Evolutionary conservation across 2,888 invertebrate genomes (phyloP).

Genomic region (Aproaerema taeniolella): DNA sequence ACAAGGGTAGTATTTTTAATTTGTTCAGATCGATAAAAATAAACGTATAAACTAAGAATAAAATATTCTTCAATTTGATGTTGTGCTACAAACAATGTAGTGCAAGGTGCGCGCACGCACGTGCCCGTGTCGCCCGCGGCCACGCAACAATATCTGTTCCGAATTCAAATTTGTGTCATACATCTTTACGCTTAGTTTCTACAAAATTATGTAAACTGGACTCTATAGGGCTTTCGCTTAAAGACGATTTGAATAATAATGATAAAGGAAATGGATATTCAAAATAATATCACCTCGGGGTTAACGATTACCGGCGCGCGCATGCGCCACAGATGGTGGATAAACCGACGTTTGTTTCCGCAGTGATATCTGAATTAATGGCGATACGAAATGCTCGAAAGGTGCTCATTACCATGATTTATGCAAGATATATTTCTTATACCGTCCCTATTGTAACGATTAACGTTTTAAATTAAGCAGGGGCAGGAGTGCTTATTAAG

Average conservation of each 20-base stretch:
- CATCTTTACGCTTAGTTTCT: slow-evolving; percentile 57
- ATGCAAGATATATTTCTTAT: slow-evolving; percentile 70
- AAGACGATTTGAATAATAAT: slow-evolving; percentile 67
- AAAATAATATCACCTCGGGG: slow-evolving; percentile 78
- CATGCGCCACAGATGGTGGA: slow-evolving; percentile 74
- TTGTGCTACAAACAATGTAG: slow-evolving; percentile 14
- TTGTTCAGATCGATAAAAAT: slow-evolving; percentile 1
- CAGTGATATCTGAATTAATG: slow-evolving; percentile 78
- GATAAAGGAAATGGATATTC: slow-evolving; percentile 71
- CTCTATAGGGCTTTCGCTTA: slow-evolving; percentile 51
- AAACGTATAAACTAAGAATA: slow-evolving; percentile 11
- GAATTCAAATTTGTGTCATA: slow-evolving; percentile 74
- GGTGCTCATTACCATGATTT: slow-evolving; percentile 77
- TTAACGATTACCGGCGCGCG: slow-evolving; percentile 76
- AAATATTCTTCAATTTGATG: slow-evolving; percentile 12
- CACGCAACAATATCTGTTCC: slow-evolving; percentile 61
- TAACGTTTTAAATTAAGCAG: slow-evolving; percentile 43
- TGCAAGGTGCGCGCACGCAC: slow-evolving; percentile 74
- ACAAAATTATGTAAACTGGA: slow-evolving; percentile 54
- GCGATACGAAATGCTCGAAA: slow-evolving; percentile 73
- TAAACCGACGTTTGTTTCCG: slow-evolving; percentile 77
- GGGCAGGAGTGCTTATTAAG: slow-evolving; percentile 22
- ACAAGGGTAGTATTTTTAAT: too few species aligned
- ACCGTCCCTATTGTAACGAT: slow-evolving; percentile 51
- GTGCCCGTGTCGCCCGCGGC: slow-evolving; percentile 69